Percentiles rank a stretch among this genome's conserved stretches.
Evolutionary conservation across 2,888 invertebrate genomes (phyloP).

Genomic region (Lacanobia oleracea): DNA sequence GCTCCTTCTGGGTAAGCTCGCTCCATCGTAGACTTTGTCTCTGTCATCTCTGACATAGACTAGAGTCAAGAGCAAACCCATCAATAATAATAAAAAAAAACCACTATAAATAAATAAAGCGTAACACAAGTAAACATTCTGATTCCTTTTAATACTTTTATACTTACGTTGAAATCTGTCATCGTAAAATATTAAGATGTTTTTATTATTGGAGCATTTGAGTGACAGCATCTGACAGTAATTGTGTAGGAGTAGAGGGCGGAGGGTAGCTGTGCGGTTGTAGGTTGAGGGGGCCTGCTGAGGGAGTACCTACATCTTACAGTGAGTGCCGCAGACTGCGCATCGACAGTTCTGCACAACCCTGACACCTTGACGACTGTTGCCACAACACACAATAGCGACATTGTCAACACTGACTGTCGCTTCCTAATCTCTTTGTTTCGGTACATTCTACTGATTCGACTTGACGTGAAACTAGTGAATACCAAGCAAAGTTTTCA

Average conservation of each 20-base stretch:
- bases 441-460: constrained; percentile 29
- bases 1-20: too few species aligned
- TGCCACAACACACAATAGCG: constrained; percentile 28
- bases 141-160: constrained; percentile 31
- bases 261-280: constrained; percentile 26
- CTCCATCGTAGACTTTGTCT: too few species aligned
- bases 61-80: too few species aligned
- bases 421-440: constrained; percentile 39
- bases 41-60: too few species aligned
- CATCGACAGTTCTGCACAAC: constrained; percentile 11
- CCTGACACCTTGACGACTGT: constrained; percentile 55
- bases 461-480: constrained; percentile 9
- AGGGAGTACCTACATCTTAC: neutral
- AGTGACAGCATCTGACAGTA: constrained; percentile 69
- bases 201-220: constrained; percentile 61
- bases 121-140: constrained; percentile 37
- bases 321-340: constrained; percentile 46
- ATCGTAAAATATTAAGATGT: constrained; percentile 65
- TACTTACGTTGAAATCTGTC: constrained; percentile 60
- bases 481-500: constrained; percentile 25
- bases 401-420: constrained; percentile 18
- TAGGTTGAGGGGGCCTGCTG: constrained; percentile 1
- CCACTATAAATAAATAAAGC: constrained; percentile 1
- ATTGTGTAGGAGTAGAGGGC: constrained; percentile 65
- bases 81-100: too few species aligned